Percentiles rank a stretch among this genome's conserved stretches.
These are phyloP conservation scores for Microplitis deprimator DNA, from an alignment of 2,888 invertebrate genomes.

Conservation along the genomic window DNA sequence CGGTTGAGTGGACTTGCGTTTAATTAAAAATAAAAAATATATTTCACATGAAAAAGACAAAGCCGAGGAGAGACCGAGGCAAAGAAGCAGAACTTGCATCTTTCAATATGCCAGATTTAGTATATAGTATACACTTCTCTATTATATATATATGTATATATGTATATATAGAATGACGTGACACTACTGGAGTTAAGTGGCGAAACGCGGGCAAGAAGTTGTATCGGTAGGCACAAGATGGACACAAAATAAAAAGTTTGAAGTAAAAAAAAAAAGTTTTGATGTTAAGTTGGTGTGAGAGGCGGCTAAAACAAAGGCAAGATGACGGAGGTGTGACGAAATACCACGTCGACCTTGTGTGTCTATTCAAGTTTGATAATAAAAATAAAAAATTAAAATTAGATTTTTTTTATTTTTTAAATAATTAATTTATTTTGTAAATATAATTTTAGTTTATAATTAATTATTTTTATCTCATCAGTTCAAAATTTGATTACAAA, in stretches of 20 bases:
- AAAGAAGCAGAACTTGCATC: constrained; percentile 53
- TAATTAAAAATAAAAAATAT: constrained; percentile 4
- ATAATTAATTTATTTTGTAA: background rate
- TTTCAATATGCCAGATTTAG: constrained; percentile 30
- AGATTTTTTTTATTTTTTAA: background rate
- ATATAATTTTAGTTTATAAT: background rate
- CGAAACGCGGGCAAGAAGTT: constrained; percentile 68
- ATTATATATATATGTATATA: constrained; percentile 48
- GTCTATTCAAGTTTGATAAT: constrained; percentile 5
- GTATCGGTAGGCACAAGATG: constrained; percentile 29
- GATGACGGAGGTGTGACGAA: constrained; percentile 67
- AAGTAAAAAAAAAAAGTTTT: constrained; percentile 41
- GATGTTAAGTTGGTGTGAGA: background rate
- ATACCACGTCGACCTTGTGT: constrained; percentile 49
- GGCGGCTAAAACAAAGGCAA: constrained; percentile 67
- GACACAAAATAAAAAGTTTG: constrained; percentile 41
- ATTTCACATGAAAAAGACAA: constrained; percentile 1
- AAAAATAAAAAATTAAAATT: background rate
- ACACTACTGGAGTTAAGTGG: constrained; percentile 70
- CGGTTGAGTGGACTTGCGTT: constrained; percentile 40
- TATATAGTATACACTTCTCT: constrained; percentile 8
- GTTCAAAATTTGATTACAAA: no score
- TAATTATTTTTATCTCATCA: background rate
- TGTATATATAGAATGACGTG: constrained; percentile 63
- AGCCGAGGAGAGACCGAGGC: constrained; percentile 4